Conservation (phyloP, 2,113 vertebrate species). For the Sialia sialis region DNA sequence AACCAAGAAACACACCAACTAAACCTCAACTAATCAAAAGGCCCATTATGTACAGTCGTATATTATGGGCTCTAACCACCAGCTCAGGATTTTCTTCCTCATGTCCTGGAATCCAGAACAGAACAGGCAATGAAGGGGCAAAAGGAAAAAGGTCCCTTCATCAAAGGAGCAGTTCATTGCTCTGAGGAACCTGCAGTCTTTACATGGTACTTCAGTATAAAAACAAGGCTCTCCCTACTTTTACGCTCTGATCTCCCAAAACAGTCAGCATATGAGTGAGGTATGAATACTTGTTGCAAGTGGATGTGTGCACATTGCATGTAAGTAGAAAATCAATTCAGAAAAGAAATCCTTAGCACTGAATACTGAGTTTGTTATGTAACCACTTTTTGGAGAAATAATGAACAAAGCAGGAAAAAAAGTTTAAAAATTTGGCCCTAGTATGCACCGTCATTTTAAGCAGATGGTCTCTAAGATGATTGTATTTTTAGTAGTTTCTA, state of each 20-base stretch:
- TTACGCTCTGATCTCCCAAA: not conserved
- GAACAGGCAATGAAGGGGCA: not conserved
- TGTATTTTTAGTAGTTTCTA: constrained; percentile 51
- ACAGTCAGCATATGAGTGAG: not conserved
- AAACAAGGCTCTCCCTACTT: not conserved
- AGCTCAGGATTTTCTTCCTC: not conserved
- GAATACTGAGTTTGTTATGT: not conserved
- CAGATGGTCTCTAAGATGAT: constrained; percentile 37
- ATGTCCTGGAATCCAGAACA: not conserved
- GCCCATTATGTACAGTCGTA: not conserved
- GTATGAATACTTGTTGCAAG: not conserved
- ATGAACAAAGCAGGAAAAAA: not conserved
- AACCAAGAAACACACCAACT: not conserved
- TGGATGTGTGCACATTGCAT: not conserved
- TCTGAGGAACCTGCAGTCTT: not conserved
- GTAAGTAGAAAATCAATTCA: not conserved
- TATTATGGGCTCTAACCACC: not conserved
- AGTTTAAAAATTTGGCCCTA: not conserved
- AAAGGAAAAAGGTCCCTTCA: not conserved
- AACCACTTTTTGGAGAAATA: not conserved
- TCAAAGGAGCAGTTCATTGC: not conserved
- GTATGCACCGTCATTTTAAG: not conserved
- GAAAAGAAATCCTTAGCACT: not conserved
- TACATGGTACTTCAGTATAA: not conserved
- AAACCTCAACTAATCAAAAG: not conserved